Evolutionary conservation across 2,113 vertebrate species (phyloP).

Genomic region (Mormyrus iriodes): DNA sequence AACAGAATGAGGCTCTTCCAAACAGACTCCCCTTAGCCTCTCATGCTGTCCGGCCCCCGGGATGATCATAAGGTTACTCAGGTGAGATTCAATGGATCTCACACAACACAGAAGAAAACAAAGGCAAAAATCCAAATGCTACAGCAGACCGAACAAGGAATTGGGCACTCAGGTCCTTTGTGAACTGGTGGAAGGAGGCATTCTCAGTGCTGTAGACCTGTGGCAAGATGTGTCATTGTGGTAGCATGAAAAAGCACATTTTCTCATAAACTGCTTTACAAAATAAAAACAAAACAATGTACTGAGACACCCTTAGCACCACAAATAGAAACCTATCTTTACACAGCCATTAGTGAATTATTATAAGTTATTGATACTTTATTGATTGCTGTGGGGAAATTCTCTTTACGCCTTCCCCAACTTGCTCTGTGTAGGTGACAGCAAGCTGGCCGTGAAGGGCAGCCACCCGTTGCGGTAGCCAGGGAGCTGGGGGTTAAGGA

Average conservation of each 20-base stretch:
- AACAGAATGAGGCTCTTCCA: background rate
- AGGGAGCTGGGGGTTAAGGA: no score
- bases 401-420: no score
- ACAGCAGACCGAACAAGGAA: background rate
- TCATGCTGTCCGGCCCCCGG: background rate
- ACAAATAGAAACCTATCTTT: background rate
- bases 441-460: no score
- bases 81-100: background rate
- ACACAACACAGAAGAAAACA: background rate
- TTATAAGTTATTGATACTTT: no score
- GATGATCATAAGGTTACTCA: background rate
- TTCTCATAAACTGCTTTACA: background rate
- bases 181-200: background rate
- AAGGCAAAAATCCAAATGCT: background rate
- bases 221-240: background rate
- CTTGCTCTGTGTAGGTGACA: no score
- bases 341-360: background rate
- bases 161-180: background rate
- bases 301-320: background rate
- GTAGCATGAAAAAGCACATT: background rate
- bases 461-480: no score
- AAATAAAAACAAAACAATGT: background rate
- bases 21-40: background rate
- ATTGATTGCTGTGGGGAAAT: no score
- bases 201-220: background rate